Evolutionary conservation across 30 jellyfish, hydroid and myxozoan species (phyloP).

Genomic region (Aurelia sp.): DNA sequence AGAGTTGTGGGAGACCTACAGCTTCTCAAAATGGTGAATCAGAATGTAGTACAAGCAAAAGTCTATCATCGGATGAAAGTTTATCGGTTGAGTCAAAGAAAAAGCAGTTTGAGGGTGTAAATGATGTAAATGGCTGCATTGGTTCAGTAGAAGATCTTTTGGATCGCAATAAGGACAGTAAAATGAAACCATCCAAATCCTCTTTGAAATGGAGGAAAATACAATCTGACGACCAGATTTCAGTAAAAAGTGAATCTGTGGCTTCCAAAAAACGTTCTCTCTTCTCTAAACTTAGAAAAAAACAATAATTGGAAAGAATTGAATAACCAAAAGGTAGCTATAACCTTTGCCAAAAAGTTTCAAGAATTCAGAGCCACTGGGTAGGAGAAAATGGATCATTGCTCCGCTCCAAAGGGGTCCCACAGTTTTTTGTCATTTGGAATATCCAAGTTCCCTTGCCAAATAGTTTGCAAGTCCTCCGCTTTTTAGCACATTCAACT

Average conservation of each 20-base stretch:
- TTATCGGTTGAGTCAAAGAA: background rate
- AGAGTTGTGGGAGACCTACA: background rate
- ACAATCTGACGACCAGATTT: constrained; percentile 20
- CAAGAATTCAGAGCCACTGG: too few species aligned
- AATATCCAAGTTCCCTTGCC: background rate
- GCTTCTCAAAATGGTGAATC: background rate
- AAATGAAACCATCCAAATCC: constrained; percentile 24
- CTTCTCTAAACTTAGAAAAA: constrained; percentile 50
- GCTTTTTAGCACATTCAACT: too few species aligned
- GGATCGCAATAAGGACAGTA: constrained; percentile 2
- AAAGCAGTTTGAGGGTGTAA: background rate
- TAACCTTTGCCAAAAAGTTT: too few species aligned
- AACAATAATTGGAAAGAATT: background rate
- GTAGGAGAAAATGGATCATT: too few species aligned
- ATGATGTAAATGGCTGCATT: background rate
- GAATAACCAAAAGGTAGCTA: too few species aligned
- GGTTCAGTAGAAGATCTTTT: constrained; percentile 34
- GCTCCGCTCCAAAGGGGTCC: too few species aligned
- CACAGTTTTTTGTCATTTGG: too few species aligned
- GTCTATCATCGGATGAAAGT: constrained; percentile 20
- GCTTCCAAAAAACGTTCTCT: constrained; percentile 23
- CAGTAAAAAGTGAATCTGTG: constrained; percentile 16
- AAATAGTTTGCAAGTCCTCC: too few species aligned
- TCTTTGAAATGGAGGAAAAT: constrained; percentile 13
- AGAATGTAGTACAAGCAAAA: constrained; percentile 5